A percentile compares a stretch with the other conserved stretches of the same genome.
Conservation (phyloP, 2,888 invertebrate species). For the Erannis defoliaria region DNA sequence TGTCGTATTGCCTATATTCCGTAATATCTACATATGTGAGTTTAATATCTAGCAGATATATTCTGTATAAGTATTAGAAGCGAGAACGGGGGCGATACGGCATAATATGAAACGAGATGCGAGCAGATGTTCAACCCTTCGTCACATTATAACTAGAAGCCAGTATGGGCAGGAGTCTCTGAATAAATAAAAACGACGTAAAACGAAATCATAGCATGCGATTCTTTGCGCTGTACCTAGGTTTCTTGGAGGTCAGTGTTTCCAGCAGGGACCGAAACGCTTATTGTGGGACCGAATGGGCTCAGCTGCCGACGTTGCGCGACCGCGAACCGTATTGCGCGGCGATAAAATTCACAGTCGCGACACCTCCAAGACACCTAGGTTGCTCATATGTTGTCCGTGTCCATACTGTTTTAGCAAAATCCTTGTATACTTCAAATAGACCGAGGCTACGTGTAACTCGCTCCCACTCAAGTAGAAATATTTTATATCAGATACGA, state of each 20-base stretch:
- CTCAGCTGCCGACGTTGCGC: no score
- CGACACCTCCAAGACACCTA: no score
- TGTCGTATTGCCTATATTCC: constrained; percentile 63
- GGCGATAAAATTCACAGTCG: no score
- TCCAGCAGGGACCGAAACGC: no score
- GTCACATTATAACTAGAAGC: constrained; percentile 2
- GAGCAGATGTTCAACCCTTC: constrained; percentile 61
- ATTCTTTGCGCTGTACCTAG: no score
- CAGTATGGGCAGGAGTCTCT: constrained; percentile 21
- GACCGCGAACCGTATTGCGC: no score
- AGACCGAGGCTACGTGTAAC: constrained; percentile 37
- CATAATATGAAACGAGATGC: constrained; percentile 51
- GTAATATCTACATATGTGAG: constrained; percentile 60
- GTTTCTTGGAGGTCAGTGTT: no score
- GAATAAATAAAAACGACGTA: not conserved
- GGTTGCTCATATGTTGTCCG: constrained; percentile 16
- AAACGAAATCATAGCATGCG: no score
- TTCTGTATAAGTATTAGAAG: constrained; percentile 66
- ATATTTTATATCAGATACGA: constrained; percentile 50
- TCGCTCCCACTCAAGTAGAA: constrained; percentile 44
- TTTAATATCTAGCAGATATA: constrained; percentile 73
- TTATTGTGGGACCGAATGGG: no score
- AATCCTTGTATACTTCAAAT: constrained; percentile 22
- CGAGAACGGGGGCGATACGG: constrained; percentile 54
- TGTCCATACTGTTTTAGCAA: constrained; percentile 2